Percentiles rank a stretch among this genome's conserved stretches.
Evolutionary conservation across 1,140 invertebrate species (phyloP).

Genomic region (Drosophila neocordata): DNA sequence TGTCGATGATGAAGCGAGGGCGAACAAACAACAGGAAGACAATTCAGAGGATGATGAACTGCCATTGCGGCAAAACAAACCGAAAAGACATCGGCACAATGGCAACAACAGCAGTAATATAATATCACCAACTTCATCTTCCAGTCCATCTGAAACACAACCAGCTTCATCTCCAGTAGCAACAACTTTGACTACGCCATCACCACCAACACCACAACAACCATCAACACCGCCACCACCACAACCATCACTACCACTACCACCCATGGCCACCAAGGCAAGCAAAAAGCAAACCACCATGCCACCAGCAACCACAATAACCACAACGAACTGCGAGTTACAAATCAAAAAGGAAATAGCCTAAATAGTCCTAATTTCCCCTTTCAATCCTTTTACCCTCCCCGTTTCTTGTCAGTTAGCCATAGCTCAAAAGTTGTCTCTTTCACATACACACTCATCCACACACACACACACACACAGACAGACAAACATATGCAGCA

Average conservation of each 20-base stretch:
- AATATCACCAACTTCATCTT: constrained; percentile 5
- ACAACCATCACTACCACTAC: constrained; percentile 35
- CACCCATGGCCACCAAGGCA: constrained; percentile 63
- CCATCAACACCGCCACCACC: constrained; percentile 26
- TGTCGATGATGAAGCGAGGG: constrained; percentile 12
- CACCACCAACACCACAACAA: constrained; percentile 19
- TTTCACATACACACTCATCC: constrained; percentile 39
- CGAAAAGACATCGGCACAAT: constrained; percentile 31
- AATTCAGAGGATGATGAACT: constrained; percentile 59
- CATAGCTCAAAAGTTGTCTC: constrained; percentile 46
- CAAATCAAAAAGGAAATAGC: constrained; percentile 80
- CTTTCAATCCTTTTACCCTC: constrained; percentile 1
- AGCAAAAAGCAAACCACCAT: constrained; percentile 67
- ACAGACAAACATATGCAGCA: not conserved
- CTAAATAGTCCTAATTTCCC: constrained; percentile 38
- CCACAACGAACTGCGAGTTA: constrained; percentile 80
- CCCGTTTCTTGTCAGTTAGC: constrained; percentile 6
- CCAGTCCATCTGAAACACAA: constrained; percentile 2
- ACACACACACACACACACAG: constrained; percentile 13
- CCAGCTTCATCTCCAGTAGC: not conserved
- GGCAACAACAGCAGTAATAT: constrained; percentile 10
- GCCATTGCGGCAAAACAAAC: constrained; percentile 57
- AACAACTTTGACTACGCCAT: constrained; percentile 1
- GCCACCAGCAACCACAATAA: constrained; percentile 34
- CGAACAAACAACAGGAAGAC: constrained; percentile 21